A percentile compares a stretch with the other conserved stretches of the same genome.
These are phyloP conservation scores for Anaspis maculata DNA, from an alignment of 2,888 invertebrate species.

Conservation along the genomic window DNA sequence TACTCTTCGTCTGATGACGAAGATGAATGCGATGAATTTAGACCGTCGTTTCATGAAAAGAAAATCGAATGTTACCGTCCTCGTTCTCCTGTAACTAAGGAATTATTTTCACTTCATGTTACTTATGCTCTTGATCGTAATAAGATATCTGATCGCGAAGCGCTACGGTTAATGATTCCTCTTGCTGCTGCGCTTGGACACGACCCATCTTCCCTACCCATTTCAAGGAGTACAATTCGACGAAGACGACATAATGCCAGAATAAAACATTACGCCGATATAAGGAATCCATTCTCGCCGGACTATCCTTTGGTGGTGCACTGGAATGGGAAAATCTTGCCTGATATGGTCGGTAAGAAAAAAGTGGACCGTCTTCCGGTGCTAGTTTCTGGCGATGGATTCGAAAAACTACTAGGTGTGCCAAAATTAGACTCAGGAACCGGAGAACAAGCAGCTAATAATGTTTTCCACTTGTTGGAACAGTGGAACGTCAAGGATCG, in stretches of 20 bases:
- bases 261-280: too few species aligned
- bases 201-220: conserved; percentile 23
- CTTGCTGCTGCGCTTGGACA: conserved; percentile 19
- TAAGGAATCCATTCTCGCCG: too few species aligned
- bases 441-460: conserved; percentile 9
- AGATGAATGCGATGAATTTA: too few species aligned
- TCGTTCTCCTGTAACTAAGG: too few species aligned
- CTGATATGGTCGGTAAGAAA: conserved; percentile 19
- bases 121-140: too few species aligned
- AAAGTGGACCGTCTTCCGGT: conserved; percentile 25
- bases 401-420: conserved; percentile 25
- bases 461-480: conserved; percentile 15
- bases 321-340: conserved; percentile 31
- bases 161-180: conserved; percentile 23
- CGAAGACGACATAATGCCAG: conserved; percentile 21
- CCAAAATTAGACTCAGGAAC: conserved; percentile 23
- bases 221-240: conserved; percentile 27
- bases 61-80: too few species aligned
- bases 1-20: too few species aligned
- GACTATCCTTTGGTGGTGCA: conserved; percentile 26
- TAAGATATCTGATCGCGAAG: conserved; percentile 9
- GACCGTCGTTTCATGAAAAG: too few species aligned
- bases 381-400: conserved; percentile 19
- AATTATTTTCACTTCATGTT: too few species aligned
- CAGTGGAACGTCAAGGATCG: conserved; percentile 10